Base-by-base conservation (phyloP, 2,113 vertebrate genomes). In the Melanocharis versteri region DNA sequence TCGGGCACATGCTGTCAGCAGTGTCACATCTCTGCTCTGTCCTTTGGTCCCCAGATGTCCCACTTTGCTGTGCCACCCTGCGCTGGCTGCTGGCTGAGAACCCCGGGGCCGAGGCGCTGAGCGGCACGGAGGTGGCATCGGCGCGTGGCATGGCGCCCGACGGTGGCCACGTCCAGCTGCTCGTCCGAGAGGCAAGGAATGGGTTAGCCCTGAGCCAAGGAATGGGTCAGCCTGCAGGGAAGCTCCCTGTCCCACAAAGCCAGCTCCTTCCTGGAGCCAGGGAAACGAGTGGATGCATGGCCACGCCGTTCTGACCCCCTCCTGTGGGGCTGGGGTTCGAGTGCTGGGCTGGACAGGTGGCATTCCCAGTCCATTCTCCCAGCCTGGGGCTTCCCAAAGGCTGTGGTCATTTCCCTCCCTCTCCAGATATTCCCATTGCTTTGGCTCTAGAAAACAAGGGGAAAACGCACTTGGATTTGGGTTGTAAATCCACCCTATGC, bases 21-120 rank as follows among this genome's bases (percentile, higher is more conserved):
- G 8, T 10, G 3, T 75, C 15, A 94, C 33, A 3, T 65, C 47
- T 94, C 51, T 93, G 58, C 91, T 82, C 48, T 91, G 58, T 95
- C 66, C 75, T 89, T 48, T 40, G 33, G 4, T 66, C 27, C 18
- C 13, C 95, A 98, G 98, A 96, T 2, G 45, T 53, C 22, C 44
- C 97, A 2, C 95, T 98, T 64, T 93, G 97, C 96, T 97, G 94
- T 13, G 96, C 97, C 83, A 97, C 98, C 9, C 97, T 99, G 71
- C 97, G 96, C 44, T 99, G 99, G 99, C 97, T 99, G 91, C 89
- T 99, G 40, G 98, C 97, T 0, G 96, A 97, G 83, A 98, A 96
- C 4, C 15, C 95, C 0, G 98, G 95, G 26, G 96, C 86, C 6
- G 96, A 95, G 19, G 64, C 40, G 0, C 76, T 95, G 62, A 94